These are phyloP conservation scores for Pseudolaguvia tuberculata DNA, from an alignment of 2,113 vertebrate genomes.

Conservation along the genomic window DNA sequence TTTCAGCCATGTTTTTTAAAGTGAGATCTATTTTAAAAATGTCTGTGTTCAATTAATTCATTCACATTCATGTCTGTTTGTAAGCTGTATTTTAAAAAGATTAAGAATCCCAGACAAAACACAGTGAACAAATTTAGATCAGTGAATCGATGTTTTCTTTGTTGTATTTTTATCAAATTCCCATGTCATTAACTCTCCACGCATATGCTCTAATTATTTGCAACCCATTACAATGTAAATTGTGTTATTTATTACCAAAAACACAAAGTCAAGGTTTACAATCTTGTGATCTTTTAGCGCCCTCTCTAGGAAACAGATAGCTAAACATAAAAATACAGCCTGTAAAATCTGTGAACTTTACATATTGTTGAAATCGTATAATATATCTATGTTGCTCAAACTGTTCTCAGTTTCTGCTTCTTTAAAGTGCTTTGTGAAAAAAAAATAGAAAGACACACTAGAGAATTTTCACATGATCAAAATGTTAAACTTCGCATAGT, in stretches of 20 bases:
- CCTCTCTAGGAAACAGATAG: constrained; percentile 17
- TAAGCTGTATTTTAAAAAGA: not conserved
- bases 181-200: constrained; percentile 11
- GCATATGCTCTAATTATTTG: constrained; percentile 19
- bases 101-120: constrained; percentile 11
- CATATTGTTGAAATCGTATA: not conserved
- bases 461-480: too few species aligned
- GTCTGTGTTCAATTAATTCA: too few species aligned
- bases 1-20: too few species aligned
- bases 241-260: not conserved
- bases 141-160: not conserved
- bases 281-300: constrained; percentile 2
- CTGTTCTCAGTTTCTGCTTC: too few species aligned
- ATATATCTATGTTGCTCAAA: too few species aligned
- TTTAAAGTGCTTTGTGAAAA: too few species aligned
- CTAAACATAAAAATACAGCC: not conserved
- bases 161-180: not conserved
- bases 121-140: not conserved
- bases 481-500: too few species aligned
- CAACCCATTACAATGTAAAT: constrained; percentile 13
- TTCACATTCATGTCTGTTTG: not conserved
- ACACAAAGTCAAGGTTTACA: not conserved
- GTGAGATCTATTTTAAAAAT: too few species aligned
- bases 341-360: not conserved
- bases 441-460: too few species aligned